Conservation (phyloP, 2,797 vertebrate species). For the Phataginus tetradactyla region DNA sequence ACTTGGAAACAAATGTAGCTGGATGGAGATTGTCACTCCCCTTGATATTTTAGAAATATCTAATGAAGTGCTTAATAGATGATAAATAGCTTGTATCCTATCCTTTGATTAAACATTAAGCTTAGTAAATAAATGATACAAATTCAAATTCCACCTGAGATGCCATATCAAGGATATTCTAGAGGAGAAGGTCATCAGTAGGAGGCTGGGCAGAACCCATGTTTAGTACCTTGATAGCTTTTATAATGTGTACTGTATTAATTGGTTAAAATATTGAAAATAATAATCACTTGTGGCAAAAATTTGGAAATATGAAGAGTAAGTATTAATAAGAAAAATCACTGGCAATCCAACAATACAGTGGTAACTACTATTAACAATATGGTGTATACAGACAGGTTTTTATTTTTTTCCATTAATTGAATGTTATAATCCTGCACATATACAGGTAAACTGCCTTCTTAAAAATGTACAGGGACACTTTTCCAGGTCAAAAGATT, state of each 20-base stretch:
- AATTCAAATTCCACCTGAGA: not conserved
- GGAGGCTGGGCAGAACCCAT: not conserved
- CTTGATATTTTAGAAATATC: constrained; percentile 68
- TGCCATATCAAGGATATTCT: not conserved
- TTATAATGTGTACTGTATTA: not conserved
- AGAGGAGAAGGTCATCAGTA: not conserved
- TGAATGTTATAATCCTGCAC: not conserved
- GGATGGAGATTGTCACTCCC: not conserved
- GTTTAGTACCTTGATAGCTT: not conserved
- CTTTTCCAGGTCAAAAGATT: not conserved
- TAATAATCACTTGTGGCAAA: not conserved
- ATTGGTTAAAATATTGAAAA: not conserved
- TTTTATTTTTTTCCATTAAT: not conserved
- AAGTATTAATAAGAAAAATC: not conserved
- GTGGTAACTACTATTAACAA: not conserved
- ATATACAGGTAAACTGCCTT: not conserved
- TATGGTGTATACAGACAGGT: not conserved
- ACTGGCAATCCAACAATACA: not conserved
- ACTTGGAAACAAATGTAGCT: too few relatives aligned
- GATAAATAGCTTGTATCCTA: constrained; percentile 40
- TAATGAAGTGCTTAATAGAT: constrained; percentile 56
- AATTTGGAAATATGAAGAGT: not conserved
- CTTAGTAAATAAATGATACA: not conserved
- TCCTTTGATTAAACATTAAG: constrained; percentile 53
- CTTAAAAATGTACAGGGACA: not conserved